Evolutionary conservation across 2,797 vertebrate genomes (phyloP).

Genomic region (Amazona ochrocephala): DNA sequence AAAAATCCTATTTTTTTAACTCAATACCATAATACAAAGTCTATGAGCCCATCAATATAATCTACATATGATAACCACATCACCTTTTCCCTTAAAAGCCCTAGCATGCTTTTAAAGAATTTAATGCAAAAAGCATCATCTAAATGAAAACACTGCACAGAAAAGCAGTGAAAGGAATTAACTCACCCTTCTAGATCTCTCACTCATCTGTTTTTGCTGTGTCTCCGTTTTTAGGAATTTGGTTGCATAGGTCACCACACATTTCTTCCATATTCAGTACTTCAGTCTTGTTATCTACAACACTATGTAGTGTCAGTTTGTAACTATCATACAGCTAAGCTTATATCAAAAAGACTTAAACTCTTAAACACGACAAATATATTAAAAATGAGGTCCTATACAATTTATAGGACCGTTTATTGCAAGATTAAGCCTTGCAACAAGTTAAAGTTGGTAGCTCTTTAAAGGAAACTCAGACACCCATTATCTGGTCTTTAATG

Average conservation of each 20-base stretch:
- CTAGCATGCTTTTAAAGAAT: rapidly evolving
- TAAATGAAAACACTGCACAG: not conserved
- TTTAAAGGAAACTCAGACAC: not conserved
- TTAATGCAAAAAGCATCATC: not conserved
- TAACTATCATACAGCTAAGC: not conserved
- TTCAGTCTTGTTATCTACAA: not conserved
- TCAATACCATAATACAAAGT: not conserved
- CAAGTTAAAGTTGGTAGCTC: not conserved
- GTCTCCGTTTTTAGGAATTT: not conserved
- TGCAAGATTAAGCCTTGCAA: not conserved
- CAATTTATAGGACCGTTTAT: not conserved
- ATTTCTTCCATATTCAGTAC: not conserved
- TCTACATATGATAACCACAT: rapidly evolving
- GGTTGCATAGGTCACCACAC: not conserved
- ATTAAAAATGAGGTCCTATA: not conserved
- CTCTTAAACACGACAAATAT: not conserved
- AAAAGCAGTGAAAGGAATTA: not conserved
- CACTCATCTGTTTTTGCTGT: not conserved
- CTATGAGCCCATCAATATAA: not conserved
- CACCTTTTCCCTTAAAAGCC: not conserved
- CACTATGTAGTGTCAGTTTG: rapidly evolving
- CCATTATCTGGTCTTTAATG: not conserved
- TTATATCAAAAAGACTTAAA: not conserved
- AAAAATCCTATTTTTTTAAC: rapidly evolving
- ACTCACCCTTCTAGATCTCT: not conserved